Evolutionary conservation across 2,113 vertebrate species (phyloP).

Genomic region (Hypanus sabinus): DNA sequence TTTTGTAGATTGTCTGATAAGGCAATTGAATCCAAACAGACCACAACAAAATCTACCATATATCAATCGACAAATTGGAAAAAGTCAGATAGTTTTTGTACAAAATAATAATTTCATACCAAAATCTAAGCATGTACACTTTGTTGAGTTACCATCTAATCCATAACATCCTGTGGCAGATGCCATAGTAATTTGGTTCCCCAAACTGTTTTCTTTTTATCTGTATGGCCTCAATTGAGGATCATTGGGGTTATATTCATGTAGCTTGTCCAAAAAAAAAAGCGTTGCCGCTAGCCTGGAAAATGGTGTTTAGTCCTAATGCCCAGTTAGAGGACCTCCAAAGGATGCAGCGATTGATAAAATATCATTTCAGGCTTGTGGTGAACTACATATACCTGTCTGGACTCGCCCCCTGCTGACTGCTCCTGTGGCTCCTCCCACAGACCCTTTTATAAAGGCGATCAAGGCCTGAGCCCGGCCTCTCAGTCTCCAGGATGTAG

Average conservation of each 20-base stretch:
- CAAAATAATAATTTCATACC: neutral
- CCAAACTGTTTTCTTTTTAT: neutral
- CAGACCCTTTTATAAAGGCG: too few relatives aligned
- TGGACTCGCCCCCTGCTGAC: too few relatives aligned
- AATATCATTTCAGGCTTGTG: too few relatives aligned
- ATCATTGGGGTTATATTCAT: neutral
- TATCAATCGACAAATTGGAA: neutral
- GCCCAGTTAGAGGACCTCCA: too few relatives aligned
- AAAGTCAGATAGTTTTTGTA: neutral
- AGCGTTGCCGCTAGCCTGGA: neutral
- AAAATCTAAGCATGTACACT: neutral
- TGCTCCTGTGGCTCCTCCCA: too few relatives aligned
- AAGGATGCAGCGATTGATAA: too few relatives aligned
- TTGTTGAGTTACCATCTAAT: neutral
- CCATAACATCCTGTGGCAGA: neutral
- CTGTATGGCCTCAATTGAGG: neutral
- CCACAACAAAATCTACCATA: neutral
- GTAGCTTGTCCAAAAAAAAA: neutral
- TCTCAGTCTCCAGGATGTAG: too few relatives aligned
- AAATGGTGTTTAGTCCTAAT: too few relatives aligned
- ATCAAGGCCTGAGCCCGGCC: too few relatives aligned
- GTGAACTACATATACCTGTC: too few relatives aligned
- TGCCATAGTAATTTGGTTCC: neutral
- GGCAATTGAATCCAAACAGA: neutral
- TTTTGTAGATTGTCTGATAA: too few relatives aligned